phyloP scores from a whole-genome alignment of 2,113 vertebrate genomes.

The Ornithorhynchus anatinus region DNA sequence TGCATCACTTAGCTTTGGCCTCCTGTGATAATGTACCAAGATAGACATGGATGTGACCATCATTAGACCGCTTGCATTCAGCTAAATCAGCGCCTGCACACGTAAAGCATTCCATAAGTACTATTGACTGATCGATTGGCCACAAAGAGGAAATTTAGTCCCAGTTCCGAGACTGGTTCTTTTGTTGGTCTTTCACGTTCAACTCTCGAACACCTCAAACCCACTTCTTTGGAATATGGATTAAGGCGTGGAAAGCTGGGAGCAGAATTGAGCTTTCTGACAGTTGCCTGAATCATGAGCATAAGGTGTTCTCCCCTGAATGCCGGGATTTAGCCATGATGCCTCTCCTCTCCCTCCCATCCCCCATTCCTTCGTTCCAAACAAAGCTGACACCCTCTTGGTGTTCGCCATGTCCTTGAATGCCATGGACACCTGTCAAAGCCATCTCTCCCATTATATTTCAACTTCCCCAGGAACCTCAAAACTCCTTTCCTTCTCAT shows the following conservation, averaged over 20 bases:
- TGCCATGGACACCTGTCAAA: no score
- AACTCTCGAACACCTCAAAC: no score
- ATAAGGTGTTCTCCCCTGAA: background rate
- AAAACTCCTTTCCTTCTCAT: slow-evolving; percentile 8
- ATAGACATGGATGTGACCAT: background rate
- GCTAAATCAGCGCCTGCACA: background rate
- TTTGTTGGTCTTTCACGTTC: no score
- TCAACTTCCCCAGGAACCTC: background rate
- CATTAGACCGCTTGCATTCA: background rate
- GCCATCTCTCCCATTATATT: slow-evolving; percentile 17
- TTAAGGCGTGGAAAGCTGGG: no score
- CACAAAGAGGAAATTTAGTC: background rate
- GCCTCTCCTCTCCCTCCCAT: background rate
- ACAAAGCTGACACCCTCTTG: slow-evolving; percentile 13
- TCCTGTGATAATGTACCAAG: background rate
- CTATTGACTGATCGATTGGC: background rate
- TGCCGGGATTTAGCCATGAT: background rate
- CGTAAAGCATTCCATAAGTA: fast-evolving
- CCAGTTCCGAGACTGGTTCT: no score
- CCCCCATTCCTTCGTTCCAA: no score
- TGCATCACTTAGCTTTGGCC: background rate
- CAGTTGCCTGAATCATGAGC: no score
- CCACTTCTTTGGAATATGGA: no score
- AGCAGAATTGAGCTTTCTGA: no score
- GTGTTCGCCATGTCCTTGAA: no score